These are phyloP conservation scores for Perdix hodgsoniae DNA, from an alignment of 2,797 vertebrate species.

Conservation along the genomic window DNA sequence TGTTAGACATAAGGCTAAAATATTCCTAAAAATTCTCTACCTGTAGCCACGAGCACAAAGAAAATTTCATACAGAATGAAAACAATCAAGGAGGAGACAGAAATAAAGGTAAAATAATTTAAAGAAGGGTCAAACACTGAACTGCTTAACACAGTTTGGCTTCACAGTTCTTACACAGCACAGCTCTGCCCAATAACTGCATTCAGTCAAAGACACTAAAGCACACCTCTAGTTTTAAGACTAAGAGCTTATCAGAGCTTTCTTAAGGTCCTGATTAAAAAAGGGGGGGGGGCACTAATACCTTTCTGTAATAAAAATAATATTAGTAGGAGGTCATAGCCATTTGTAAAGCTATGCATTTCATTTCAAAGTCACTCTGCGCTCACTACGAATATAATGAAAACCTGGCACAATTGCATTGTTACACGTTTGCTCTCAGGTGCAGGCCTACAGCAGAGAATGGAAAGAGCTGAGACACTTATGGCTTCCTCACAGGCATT, in stretches of 20 bases:
- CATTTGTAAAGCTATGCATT: not conserved
- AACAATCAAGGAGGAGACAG: not conserved
- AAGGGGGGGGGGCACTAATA: not conserved
- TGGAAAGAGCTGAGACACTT: not conserved
- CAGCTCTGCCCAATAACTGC: not conserved
- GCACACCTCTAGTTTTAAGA: not conserved
- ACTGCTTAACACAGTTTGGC: not conserved
- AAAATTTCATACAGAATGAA: not conserved
- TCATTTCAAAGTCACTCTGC: not conserved
- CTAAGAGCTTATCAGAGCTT: rapidly evolving
- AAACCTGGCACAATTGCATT: not conserved
- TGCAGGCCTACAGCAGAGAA: not conserved
- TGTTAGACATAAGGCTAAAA: not conserved
- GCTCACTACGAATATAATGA: not conserved
- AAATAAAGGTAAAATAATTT: not conserved
- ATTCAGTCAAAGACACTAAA: not conserved
- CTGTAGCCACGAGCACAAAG: not conserved
- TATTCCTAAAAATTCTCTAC: not conserved
- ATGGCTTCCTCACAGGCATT: not conserved
- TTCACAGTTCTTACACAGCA: not conserved
- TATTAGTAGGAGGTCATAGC: not conserved
- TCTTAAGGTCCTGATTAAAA: not conserved
- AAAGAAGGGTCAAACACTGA: not conserved
- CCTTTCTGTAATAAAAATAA: not conserved
- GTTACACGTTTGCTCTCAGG: not conserved